These are phyloP conservation scores for Oenanthe melanoleuca DNA, from an alignment of 2,113 vertebrate genomes.

Conservation along the genomic window DNA sequence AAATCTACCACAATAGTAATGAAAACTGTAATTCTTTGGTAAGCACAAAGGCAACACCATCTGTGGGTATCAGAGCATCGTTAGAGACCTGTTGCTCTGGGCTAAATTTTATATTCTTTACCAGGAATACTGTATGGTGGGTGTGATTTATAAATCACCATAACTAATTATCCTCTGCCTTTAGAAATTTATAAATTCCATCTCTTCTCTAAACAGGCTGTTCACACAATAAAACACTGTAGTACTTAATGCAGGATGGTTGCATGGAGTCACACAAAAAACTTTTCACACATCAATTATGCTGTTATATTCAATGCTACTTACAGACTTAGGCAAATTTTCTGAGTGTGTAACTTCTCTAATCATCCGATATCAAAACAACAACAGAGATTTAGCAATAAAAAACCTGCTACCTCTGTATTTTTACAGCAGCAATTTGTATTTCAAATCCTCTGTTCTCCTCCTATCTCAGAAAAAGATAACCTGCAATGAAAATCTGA, in stretches of 20 bases:
- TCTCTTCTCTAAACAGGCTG: neutral
- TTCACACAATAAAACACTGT: neutral
- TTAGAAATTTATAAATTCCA: neutral
- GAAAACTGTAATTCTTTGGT: neutral
- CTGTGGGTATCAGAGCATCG: accelerated
- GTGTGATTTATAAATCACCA: neutral
- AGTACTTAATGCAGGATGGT: neutral
- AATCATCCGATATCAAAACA: neutral
- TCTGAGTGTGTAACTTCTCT: neutral
- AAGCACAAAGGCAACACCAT: neutral
- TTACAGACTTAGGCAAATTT: neutral
- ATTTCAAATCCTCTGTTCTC: neutral
- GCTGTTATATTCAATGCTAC: neutral
- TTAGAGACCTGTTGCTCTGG: neutral
- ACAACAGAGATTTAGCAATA: neutral
- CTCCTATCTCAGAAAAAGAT: neutral
- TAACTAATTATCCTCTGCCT: neutral
- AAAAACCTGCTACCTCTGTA: neutral
- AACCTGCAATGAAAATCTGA: neutral
- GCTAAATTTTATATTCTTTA: neutral
- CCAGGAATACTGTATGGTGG: neutral
- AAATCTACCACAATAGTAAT: neutral
- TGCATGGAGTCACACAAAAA: neutral
- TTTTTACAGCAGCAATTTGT: neutral
- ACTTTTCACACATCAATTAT: neutral